Base-by-base conservation (phyloP, 2,113 vertebrate genomes). In the Irena cyanogastra region DNA sequence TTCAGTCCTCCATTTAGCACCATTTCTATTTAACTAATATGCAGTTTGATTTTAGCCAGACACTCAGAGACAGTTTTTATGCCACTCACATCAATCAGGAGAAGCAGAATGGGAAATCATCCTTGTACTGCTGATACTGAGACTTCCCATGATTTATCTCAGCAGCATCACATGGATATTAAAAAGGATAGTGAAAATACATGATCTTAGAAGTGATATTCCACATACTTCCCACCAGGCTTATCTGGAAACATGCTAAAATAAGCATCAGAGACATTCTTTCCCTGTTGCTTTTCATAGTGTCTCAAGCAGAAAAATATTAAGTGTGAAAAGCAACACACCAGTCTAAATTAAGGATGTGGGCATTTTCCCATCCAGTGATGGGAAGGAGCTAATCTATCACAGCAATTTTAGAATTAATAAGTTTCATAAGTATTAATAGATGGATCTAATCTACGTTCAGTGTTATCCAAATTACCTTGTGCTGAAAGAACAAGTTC, bases 401-500 rank as follows among this genome's bases (percentile, higher is more conserved):
- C 39, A 59, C 44, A 80, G n/a, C 41, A 81, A 86, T 75, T 96
- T 83, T 45, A 83, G 64, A 96, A 88, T 60, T 44, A 95, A 42
- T 86, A 87, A 45, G 5, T 89, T 93, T 92, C 53, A 0, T 53
- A 94, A 77, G 52, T 68, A 86, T 83, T 91, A 92, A 88, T 91
- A 88, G 37, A 88, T 21, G 85, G 79, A 94, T 93, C 63, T 95
- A 95, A 96, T 93, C 93, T 92, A 90, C 86, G 72, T 75, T 94
- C 76, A 71, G 0, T 30, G 28, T 65, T 87, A 80, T 37, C 83
- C 88, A 96, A 92, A 95, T 96, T 96, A 89, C 63, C 56, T 90
- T 60, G 81, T 96, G 96, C 95, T 96, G 96, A 97, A 95, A 94
- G 95, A 95, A 92, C 78, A 76, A 78, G 85, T 87, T 78, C 83